Percentiles rank a stretch among this genome's conserved stretches.
Conservation (phyloP, 2,113 vertebrate species). For the western clawed frog (Xenopus tropicalis) region UCB_Xtro_10.0 CM004447.2:17977001-17977500, state of each 20-base stretch:
- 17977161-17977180: too few relatives aligned
- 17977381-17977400: neutral
- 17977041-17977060: too few relatives aligned
- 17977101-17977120: too few relatives aligned
- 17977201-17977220: neutral
- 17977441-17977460: too few relatives aligned
- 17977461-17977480: neutral
- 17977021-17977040: too few relatives aligned
- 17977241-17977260: neutral
- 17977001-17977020: too few relatives aligned
- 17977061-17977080: too few relatives aligned
- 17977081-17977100: too few relatives aligned
- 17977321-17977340: conserved; percentile 1
- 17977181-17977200: neutral
- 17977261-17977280: neutral
- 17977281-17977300: neutral
- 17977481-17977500: neutral
- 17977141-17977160: too few relatives aligned
- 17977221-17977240: neutral
- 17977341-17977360: neutral
- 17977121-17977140: too few relatives aligned
- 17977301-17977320: conserved; percentile 1
- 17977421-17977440: neutral
- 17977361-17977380: neutral
- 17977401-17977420: neutral